Evolutionary conservation across 2,888 invertebrate species (phyloP), one percentile per base, ranked within the genome.

Genomic region (Nomada goodeniana): DNA sequence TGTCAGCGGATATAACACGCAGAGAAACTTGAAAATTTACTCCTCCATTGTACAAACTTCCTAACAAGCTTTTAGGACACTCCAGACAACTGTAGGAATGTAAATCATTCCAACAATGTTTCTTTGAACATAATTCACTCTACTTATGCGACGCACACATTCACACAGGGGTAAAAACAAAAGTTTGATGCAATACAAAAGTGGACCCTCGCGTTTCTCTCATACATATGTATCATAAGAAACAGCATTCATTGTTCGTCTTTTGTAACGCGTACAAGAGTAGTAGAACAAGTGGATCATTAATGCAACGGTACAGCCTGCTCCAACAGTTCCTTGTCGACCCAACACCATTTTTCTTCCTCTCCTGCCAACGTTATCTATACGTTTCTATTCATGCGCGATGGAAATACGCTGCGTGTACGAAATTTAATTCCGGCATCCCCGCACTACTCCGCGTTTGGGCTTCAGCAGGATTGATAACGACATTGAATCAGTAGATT

Each of bases 381-480:
- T 52, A 68, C 20, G 29, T 44, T 44, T 36, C 67, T 20, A 69
- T 74, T 70, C 76, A 20, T 29, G 74, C 50, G 85, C 59, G 23
- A 50, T 68, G 79, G 57, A 60, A 74, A 74, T 80, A 77, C 70
- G 72, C 61, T 55, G 59, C 68, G 23, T 70, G 77, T 29, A 81
- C 76, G 61, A 86, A 86, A 86, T 86, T 86, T 86, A 86, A 86
- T 86, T 86, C 81, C 55, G 55, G 10, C 61, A 42, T 42, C 53
- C 76, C 44, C 65, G 57, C 7, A 26, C 42, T 26, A n/a, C 26
- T 4, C 50, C 20, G 36, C n/a, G 20, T 55, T 65, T 61, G 59
- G 42, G 53, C 61, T 57, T 57, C 67, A 50, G 23, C 60, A 63
- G 85, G 84, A 84, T 86, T 86, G 84, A 86, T 86, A 86, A 86